Evolutionary conservation across 1,140 invertebrate species (phyloP), one percentile per base, ranked within the genome.

Genomic region (Brachionus paranguensis): DNA sequence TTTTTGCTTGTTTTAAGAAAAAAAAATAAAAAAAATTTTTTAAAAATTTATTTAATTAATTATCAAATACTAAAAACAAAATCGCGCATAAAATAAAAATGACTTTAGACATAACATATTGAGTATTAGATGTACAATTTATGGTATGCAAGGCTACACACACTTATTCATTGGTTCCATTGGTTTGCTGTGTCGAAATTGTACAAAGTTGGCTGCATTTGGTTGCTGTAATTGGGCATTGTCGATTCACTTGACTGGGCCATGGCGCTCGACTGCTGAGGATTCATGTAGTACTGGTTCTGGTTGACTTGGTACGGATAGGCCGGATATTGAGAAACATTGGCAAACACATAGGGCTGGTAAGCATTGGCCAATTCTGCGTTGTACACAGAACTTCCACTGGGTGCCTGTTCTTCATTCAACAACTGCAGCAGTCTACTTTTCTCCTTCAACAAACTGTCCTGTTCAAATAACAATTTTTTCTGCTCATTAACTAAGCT

Each of bases 111-210:
- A 65, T 7, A 64, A 20, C 11, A 14, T 12, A 33, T 33, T 33
- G 65, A 68, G 65, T 68, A 68, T 68, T 68, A 68, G 65, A 68
- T 68, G 65, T 68, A 68, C 65, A 68, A 68, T 60, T 8, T 60
- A 24, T 24, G 8, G 5, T 53, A 53, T 7, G 6, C 20, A 60
- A 20, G 20, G 20, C 53, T 24, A 11, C n/a, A 60, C 20, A 60
- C 53, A 60, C 7, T 24, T 8, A 14, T 20, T 60, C n/a, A 60
- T 60, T 60, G 17, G 20, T 24, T 20, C 53, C 53, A 60, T 24
- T 60, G 53, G 17, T 60, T 60, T 20, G 33, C 33, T 37, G 53
- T 6, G 20, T 60, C 20, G 20, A 60, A 60, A 60, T 60, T 60
- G 17, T 60, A 24, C 17, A 8, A 20, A 20, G n/a, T 8, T 5